Base-by-base conservation (phyloP, 1,140 invertebrate genomes). In the Aphaenogaster ashmeadi region DNA sequence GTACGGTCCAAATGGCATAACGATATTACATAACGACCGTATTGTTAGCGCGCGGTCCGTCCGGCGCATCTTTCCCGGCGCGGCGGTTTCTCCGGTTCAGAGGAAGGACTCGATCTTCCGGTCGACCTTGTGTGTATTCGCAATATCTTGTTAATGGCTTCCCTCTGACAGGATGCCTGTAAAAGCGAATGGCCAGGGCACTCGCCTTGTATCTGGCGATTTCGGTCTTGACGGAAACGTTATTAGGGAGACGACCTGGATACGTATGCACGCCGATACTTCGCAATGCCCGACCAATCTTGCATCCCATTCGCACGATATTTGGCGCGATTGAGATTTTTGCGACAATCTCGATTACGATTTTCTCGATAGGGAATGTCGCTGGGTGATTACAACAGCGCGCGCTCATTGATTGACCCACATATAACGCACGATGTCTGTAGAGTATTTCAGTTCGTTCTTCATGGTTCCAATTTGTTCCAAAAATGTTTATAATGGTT, bases 21-120 rank as follows among this genome's bases (percentile, higher is more conserved):
- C 79, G 79, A 81, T 56, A 81, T 81, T 69, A 81, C 66, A 21
- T 81, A 80, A 81, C 64, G 79, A 71, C 18, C 50, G 21, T 71
- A 81, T 47, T 64, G 58, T 79, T 44, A 21, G 58, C 56, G 52
- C 9, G n/a, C 21, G 41, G 11, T 75, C 50, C 33, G 3, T 11
- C 11, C 33, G 11, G n/a, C n/a, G 4, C 13, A 44, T 60, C 74
- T 62, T 54, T 54, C 50, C 41, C 56, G 13, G 6, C 56, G 41
- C 56, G 38, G 0, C 75, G 58, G 33, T 33, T 54, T 6, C 47
- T 54, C n/a, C 47, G 11, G 18, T 47, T 60, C 44, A 15, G 44
- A 50, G 33, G 75, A 60, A 11, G 77, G 44, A 52, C 44, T 36
- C 15, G 18, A 64, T 36, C 60, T 60, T 67, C 64, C 64, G 64